Base-by-base conservation (phyloP, 2,888 invertebrate species). In the Subacronicta megacephala region DNA sequence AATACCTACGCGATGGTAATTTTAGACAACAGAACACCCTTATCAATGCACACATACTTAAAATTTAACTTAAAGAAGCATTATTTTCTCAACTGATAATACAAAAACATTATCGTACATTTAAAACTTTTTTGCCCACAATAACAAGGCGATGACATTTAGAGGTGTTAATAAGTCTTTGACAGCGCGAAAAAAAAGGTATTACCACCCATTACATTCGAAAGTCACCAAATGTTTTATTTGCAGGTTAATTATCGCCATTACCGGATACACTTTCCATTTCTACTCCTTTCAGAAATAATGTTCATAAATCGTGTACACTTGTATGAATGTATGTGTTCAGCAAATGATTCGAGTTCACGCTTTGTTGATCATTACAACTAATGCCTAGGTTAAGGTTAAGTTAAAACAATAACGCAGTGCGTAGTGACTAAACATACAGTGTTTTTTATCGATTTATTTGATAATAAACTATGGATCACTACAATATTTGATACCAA, bases 231-330 rank as follows among this genome's bases (percentile, higher is more conserved):
- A 88, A 88, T 75, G 65, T 73, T 72, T 75, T 82, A 83, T 89
- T 88, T 82, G 81, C 85, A 60, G 72, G 76, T 75, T 80, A 82
- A 84, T 90, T 89, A 87, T 82, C 84, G 73, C 78, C 76, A 83
- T 85, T 84, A 82, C 81, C 77, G 73, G 79, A 81, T 68, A 77
- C 77, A 87, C 89, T 90, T 90, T 90, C 86, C 77, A 84, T 86
- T 84, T 82, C 72, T 55, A 69, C 68, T 77, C 77, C 77, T 81
- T 80, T 79, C 75, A 76, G 41, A 62, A 63, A 67, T 71, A 51
- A 64, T 42, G 49, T 51, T n/a, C n/a, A n/a, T n/a, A n/a, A n/a
- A 35, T 29, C 41, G 42, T 26, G 13, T 53, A 47, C 53, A 37
- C 37, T 51, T 46, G 6, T 3, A 37, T 33, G 43, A 26, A 37